Evolutionary conservation across 2,113 vertebrate species (phyloP), one percentile per base, ranked within the genome.

Genomic region (Parus major): DNA sequence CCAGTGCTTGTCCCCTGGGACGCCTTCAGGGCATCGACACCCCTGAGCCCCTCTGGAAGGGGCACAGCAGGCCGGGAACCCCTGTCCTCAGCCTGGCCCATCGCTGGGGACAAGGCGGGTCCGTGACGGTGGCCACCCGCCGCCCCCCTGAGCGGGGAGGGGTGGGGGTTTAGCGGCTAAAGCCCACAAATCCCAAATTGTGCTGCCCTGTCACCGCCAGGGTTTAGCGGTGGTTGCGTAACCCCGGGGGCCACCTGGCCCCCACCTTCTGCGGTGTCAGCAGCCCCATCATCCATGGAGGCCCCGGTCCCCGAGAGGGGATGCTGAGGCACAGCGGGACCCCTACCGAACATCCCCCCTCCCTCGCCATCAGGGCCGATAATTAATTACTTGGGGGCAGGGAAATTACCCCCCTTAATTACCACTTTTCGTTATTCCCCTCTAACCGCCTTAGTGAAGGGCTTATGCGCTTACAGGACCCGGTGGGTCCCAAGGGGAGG

Each of bases 131-230:
- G 59, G 79, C 86, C 70, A 28, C 50, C 29, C 20, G 49, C 86
- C 66, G 31, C 56, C 50, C 49, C 75, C 39, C 70, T 85, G 86
- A 57, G 80, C 35, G 42, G 79, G 65, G 75, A 8, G 41, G 22
- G 35, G 41, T 39, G 39, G 46, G 53, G 47, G n/a, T 92, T 98
- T 94, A 97, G 61, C 50, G 2, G 68, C 66, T 97, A 96, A 96
- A 97, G 89, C 86, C 82, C 71, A 92, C 72, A 98, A 98, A 98
- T 98, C 98, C 98, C 96, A 97, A 97, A 98, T 97, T 97, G 97
- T 98, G 97, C 96, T 97, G 95, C 76, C 76, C 96, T 98, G 95
- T 97, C 97, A 97, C 57, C 46, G 65, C 1, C 57, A 96, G 96
- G 97, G 97, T 98, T 98, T 98, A 98, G 96, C 49, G 24, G 35